Evolutionary conservation across 92 coral and sea anemone species (phyloP).

Genomic region (Ricordea florida): DNA sequence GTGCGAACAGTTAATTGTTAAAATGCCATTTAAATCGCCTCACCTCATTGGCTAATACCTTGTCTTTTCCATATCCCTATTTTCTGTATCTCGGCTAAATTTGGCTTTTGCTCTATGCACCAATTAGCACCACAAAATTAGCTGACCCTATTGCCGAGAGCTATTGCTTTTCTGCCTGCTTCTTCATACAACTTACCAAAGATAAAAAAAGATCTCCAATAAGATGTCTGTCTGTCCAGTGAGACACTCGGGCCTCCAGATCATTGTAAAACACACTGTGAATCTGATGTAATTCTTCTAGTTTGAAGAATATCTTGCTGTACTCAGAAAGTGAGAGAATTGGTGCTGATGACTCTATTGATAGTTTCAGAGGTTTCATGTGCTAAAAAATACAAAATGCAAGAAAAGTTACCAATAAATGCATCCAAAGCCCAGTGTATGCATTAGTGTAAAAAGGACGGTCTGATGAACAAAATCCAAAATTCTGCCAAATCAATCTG

Average conservation of each 20-base stretch:
- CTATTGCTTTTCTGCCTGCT: no score
- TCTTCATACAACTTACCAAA: constrained; percentile 60
- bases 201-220: constrained; percentile 93
- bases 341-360: constrained; percentile 83
- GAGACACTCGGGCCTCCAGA: constrained; percentile 77
- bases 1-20: no score
- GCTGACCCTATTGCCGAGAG: no score
- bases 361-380: constrained; percentile 85
- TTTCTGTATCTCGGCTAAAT: no score
- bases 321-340: constrained; percentile 85
- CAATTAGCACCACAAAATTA: no score
- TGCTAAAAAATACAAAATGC: constrained; percentile 58
- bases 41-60: no score
- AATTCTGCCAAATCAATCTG: not conserved
- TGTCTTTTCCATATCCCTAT: no score
- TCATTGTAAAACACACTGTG: constrained; percentile 85
- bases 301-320: constrained; percentile 91
- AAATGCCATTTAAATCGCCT: no score
- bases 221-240: constrained; percentile 89
- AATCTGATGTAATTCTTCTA: constrained; percentile 83
- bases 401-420: not conserved
- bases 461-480: not conserved
- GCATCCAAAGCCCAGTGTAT: no score
- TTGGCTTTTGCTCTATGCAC: no score
- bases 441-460: no score